phyloP scores from a whole-genome alignment of 1,140 invertebrate species.

The Akabosia matsudoensis region DNA sequence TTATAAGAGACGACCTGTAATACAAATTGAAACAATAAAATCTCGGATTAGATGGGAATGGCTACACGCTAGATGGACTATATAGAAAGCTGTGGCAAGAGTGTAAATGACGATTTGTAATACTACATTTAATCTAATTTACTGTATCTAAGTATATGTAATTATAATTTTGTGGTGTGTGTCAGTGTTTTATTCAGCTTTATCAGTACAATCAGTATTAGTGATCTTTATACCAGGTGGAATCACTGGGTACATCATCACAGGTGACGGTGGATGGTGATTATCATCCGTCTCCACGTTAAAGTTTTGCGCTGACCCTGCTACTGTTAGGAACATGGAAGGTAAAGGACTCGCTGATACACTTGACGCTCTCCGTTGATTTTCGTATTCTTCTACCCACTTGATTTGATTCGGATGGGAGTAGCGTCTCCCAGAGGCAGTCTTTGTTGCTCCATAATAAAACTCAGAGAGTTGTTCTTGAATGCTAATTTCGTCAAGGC shows the following conservation, averaged over 20 bases:
- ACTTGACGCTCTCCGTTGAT: slow-evolving; percentile 2
- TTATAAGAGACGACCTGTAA: slow-evolving; percentile 14
- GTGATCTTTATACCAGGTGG: slow-evolving; percentile 28
- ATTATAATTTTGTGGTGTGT: not conserved
- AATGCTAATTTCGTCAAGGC: not conserved
- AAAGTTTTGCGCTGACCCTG: not conserved
- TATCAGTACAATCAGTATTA: not conserved
- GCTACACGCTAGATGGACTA: no score
- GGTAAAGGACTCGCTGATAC: not conserved
- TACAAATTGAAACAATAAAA: not conserved
- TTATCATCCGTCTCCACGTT: not conserved
- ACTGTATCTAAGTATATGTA: not conserved
- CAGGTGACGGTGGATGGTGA: slow-evolving; percentile 10
- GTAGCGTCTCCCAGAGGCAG: slow-evolving; percentile 3
- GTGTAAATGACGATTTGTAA: no score
- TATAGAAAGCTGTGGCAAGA: no score
- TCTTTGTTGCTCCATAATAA: slow-evolving; percentile 1
- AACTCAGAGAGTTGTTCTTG: slow-evolving; percentile 18
- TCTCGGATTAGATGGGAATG: no score
- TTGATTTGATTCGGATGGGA: slow-evolving; percentile 38
- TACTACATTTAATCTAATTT: no score
- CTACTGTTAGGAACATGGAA: not conserved
- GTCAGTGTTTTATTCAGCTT: not conserved
- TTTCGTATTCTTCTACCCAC: slow-evolving; percentile 34
- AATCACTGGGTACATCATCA: slow-evolving; percentile 30